Conservation (phyloP, 2,113 vertebrate genomes). For the Pristiophorus japonicus region DNA sequence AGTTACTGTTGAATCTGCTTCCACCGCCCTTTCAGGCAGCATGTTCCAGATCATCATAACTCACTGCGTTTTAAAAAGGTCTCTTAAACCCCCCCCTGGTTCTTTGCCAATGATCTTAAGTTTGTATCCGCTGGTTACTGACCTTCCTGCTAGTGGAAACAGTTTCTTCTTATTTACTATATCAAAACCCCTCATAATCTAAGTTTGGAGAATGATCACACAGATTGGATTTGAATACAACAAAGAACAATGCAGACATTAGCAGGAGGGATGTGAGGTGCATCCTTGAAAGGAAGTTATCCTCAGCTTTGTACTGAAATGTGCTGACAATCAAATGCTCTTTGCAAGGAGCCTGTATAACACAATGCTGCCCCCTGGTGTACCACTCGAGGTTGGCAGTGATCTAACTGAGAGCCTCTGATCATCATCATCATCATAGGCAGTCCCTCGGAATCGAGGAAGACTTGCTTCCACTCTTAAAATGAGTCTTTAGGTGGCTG, state of each 20-base stretch:
- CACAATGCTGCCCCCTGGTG: constrained; percentile 21
- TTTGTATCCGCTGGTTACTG: not conserved
- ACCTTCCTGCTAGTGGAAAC: not conserved
- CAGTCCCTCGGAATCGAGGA: too few species aligned
- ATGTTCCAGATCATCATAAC: not conserved
- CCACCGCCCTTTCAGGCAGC: not conserved
- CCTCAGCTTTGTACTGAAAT: not conserved
- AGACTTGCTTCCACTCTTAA: too few species aligned
- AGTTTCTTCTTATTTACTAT: not conserved
- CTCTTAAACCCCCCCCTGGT: not conserved
- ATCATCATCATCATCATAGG: too few species aligned
- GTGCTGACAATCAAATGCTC: not conserved
- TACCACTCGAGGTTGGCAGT: not conserved
- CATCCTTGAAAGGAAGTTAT: not conserved
- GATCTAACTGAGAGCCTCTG: not conserved
- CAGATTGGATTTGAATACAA: not conserved
- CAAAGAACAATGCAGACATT: not conserved
- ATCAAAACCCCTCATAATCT: not conserved
- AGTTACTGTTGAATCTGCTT: not conserved
- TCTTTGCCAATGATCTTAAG: not conserved
- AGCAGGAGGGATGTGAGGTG: not conserved
- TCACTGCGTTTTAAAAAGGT: not conserved
- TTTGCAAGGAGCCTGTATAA: not conserved
- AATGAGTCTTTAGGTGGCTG: too few species aligned
- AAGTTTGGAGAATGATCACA: not conserved